phyloP scores from a whole-genome alignment of 35 echinoderm and acorn worm species.

The Apostichopus parvimensis region DNA sequence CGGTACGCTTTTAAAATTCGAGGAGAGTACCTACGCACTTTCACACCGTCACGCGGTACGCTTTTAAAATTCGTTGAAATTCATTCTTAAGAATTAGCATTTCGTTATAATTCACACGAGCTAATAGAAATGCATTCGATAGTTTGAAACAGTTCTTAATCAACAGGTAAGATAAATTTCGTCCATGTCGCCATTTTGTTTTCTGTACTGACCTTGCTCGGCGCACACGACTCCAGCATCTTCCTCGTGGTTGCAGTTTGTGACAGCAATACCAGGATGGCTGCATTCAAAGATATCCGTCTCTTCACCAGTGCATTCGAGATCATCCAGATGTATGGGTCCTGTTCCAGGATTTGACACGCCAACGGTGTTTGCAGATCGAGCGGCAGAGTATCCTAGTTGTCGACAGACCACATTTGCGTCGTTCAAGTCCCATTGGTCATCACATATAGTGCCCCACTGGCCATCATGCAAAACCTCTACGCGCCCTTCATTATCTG shows the following conservation, averaged over 20 bases:
- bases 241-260: slow-evolving; percentile 59
- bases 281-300: slow-evolving; percentile 49
- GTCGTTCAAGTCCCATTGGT: slow-evolving; percentile 23
- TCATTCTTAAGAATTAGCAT: too few species aligned
- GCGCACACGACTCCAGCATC: slow-evolving; percentile 72
- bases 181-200: too few species aligned
- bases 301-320: slow-evolving; percentile 62
- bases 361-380: not conserved
- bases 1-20: too few species aligned
- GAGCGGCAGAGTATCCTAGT: slow-evolving; percentile 32
- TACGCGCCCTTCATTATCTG: slow-evolving; percentile 5
- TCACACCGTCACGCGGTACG: too few species aligned
- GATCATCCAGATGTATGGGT: slow-evolving; percentile 64
- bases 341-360: not conserved
- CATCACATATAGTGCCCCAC: slow-evolving; percentile 46
- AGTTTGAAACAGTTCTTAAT: not conserved
- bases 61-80: too few species aligned
- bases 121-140: not conserved
- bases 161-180: not conserved
- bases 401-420: slow-evolving; percentile 41
- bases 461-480: slow-evolving; percentile 32
- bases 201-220: slow-evolving; percentile 36
- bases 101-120: not conserved
- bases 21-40: not conserved
- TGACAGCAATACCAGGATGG: not conserved